These are phyloP conservation scores for Parauchenoglanis ngamensis DNA, from an alignment of 2,797 vertebrate genomes.

Conservation along the genomic window DNA sequence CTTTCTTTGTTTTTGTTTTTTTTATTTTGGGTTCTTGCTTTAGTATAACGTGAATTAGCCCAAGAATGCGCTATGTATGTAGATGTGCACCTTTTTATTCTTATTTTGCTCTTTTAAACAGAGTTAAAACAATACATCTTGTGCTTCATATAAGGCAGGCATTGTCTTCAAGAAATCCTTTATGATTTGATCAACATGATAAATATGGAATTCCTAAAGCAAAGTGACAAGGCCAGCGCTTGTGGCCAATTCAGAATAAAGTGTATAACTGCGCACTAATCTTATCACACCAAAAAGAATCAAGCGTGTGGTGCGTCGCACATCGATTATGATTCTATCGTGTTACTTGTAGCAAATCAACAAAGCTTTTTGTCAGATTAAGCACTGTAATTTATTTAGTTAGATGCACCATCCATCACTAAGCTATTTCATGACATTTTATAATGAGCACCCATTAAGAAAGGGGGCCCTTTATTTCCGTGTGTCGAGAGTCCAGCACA, in stretches of 20 bases:
- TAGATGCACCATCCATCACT: conserved; percentile 31
- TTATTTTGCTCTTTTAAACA: conserved; percentile 63
- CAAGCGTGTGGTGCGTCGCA: conserved; percentile 22
- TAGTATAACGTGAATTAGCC: conserved; percentile 86
- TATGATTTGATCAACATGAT: not conserved
- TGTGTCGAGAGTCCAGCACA: conserved; percentile 32
- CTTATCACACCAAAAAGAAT: conserved; percentile 14
- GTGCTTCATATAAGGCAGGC: conserved; percentile 25
- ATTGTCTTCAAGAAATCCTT: not conserved
- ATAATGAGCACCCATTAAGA: conserved; percentile 30
- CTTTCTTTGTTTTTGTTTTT: not conserved
- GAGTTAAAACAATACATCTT: conserved; percentile 37
- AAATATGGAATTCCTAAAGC: not conserved
- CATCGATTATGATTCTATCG: conserved; percentile 28
- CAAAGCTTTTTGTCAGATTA: conserved; percentile 21
- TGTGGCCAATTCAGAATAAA: not conserved
- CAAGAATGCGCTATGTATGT: conserved; percentile 88
- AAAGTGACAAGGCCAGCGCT: conserved; percentile 5
- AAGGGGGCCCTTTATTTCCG: conserved; percentile 20
- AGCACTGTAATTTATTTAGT: conserved; percentile 34
- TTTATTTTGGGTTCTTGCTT: conserved; percentile 65
- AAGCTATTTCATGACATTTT: conserved; percentile 25
- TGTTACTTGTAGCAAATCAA: conserved; percentile 32
- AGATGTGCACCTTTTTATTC: conserved; percentile 83
- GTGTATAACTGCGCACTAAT: conserved; percentile 18